phyloP scores from a whole-genome alignment of 2,888 invertebrate genomes.

The Hypercompe scribonia region DNA sequence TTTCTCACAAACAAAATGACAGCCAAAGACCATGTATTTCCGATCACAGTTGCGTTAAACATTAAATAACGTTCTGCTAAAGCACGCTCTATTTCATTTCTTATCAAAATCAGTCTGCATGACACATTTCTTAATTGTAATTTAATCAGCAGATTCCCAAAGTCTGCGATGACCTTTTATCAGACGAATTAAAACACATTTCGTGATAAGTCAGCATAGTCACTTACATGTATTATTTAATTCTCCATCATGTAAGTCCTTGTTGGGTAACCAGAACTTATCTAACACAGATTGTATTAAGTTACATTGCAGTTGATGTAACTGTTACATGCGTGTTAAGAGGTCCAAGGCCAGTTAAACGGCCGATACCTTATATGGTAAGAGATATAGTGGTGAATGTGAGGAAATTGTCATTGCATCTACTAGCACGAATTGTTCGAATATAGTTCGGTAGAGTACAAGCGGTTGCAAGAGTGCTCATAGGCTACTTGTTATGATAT shows the following conservation, averaged over 20 bases:
- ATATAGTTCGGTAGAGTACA: neutral
- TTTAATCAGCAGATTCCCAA: neutral
- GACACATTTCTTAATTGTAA: neutral
- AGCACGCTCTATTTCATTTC: neutral
- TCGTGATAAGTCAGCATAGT: neutral
- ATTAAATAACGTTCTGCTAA: neutral
- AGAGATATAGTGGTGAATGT: neutral
- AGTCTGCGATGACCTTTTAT: neutral
- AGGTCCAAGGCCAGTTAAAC: slow-evolving; percentile 30
- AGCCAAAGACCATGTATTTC: neutral
- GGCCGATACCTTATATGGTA: neutral
- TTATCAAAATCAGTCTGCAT: neutral
- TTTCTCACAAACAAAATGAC: neutral
- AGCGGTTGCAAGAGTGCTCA: no score
- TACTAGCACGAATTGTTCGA: neutral
- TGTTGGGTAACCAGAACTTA: slow-evolving; percentile 18
- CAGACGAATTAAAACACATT: neutral
- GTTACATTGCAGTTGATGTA: slow-evolving; percentile 22
- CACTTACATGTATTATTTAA: slow-evolving; percentile 19
- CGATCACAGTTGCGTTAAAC: neutral
- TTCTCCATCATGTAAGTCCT: slow-evolving; percentile 8
- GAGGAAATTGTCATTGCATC: neutral
- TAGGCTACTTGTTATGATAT: no score
- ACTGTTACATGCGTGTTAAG: slow-evolving; percentile 21
- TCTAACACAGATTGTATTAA: slow-evolving; percentile 15